Conservation (phyloP, 2,888 invertebrate genomes). For the Macrophya alboannulata region DNA sequence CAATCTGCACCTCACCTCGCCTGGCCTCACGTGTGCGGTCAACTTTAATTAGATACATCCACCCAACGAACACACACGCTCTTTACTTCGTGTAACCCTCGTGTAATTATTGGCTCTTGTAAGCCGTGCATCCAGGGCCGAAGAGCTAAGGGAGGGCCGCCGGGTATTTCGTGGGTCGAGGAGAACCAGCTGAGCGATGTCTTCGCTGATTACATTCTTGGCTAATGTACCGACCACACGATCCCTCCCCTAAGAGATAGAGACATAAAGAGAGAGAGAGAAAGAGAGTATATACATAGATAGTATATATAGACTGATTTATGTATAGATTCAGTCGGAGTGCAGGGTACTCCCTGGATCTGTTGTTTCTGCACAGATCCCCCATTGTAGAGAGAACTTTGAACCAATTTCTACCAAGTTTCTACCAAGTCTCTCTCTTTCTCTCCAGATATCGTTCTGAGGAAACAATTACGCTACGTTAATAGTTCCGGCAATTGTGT, state of each 20-base stretch:
- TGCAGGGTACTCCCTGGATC: no score
- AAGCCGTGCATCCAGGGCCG: background rate
- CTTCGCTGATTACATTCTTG: slow-evolving; percentile 52
- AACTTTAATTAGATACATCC: slow-evolving; percentile 2
- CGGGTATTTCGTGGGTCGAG: slow-evolving; percentile 6
- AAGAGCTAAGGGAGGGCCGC: background rate
- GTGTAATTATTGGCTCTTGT: slow-evolving; percentile 30
- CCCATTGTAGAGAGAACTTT: background rate
- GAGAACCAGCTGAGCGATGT: slow-evolving; percentile 26
- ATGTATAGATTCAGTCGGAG: background rate
- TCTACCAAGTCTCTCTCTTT: background rate
- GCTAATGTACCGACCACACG: slow-evolving; percentile 48
- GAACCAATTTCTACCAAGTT: slow-evolving; percentile 7
- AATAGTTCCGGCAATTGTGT: no score
- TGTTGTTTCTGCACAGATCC: background rate
- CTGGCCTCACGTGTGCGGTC: background rate
- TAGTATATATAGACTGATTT: slow-evolving; percentile 3
- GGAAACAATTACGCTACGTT: background rate
- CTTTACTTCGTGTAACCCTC: background rate
- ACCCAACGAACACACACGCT: background rate
- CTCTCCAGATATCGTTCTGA: background rate
- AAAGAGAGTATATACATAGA: background rate
- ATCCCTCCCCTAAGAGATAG: background rate
- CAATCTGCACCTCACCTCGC: background rate
- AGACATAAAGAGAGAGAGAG: background rate